Conservation (phyloP, 2,888 invertebrate species). For the Scaptomyza polygonia region DNA sequence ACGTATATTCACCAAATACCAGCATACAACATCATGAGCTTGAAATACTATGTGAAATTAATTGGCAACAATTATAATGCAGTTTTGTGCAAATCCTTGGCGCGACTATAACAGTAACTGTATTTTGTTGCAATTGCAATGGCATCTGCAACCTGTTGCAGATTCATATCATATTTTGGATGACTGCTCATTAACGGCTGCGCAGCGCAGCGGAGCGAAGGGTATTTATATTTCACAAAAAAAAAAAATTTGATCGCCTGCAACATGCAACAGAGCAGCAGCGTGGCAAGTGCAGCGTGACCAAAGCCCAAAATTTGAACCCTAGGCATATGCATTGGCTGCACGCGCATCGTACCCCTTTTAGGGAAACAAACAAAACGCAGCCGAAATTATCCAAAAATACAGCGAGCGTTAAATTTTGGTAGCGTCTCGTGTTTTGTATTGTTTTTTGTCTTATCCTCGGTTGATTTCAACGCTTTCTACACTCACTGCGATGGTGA, state of each 20-base stretch:
- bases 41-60: constrained; percentile 2
- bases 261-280: constrained; percentile 54
- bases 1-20: not conserved
- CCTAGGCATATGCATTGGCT: constrained; percentile 21
- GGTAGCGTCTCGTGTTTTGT: constrained; percentile 7
- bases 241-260: constrained; percentile 43
- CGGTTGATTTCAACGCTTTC: constrained; percentile 70
- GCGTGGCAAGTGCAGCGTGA: constrained; percentile 54
- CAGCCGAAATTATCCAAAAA: constrained; percentile 43
- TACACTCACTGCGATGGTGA: constrained; percentile 38
- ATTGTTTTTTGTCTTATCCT: constrained; percentile 16
- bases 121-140: constrained; percentile 45
- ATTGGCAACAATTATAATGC: constrained; percentile 65
- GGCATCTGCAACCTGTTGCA: constrained; percentile 56
- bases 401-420: constrained; percentile 50
- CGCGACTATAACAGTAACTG: constrained; percentile 28
- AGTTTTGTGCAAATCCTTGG: constrained; percentile 68
- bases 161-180: constrained; percentile 56
- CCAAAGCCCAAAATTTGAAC: constrained; percentile 50
- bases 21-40: constrained; percentile 3
- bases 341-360: constrained; percentile 37
- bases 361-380: constrained; percentile 26
- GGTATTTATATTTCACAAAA: too few species aligned
- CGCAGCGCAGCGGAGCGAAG: constrained; percentile 43
- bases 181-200: constrained; percentile 64